Base-by-base conservation (phyloP, 2,888 invertebrate species). In the Stenchaetothrips biformis region DNA sequence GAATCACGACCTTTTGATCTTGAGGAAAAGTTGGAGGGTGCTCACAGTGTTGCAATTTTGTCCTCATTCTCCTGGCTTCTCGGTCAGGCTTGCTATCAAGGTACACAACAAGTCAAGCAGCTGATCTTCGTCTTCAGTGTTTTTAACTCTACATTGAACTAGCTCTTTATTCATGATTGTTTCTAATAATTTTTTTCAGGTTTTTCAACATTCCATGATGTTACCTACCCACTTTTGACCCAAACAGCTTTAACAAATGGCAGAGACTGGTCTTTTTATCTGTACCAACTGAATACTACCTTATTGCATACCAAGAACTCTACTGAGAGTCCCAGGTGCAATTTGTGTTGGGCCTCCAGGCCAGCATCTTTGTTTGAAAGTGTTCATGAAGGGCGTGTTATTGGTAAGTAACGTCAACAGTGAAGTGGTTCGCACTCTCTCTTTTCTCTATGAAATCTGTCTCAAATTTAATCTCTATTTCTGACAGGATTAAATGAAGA, bases 231-330 rank as follows among this genome's bases (percentile, higher is more conserved):
- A 0, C 86, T 98, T 81, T 91, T 93, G 0, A 94, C 95, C 6
- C 98, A 99, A 89, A 92, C 94, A 21, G 88, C 97, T 18, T 89
- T 98, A 67, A 95, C 97, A 0, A 94, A 99, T 87, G 98, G 99
- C 0, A 91, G 93, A 83, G 86, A 90, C 6, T 97, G 95, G 92
- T 93, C 94, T 0, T 93, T 98, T 83, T 95, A 93, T 85, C 90
- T 92, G 18, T 99, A 98, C 86, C 99, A 99, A 86, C 87, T 99
- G 81, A 99, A 99, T 86, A 98, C 97, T 0, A 89, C 92, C 74
- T 85, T 90, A 27, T 86, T 94, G 83, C 91, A 93, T 83, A 88
- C 90, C 48, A 89, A 92, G 83, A 85, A 91, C 83, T 86, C 90
- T n/a, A 87, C 89, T 67, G 89, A 89, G 21, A 95, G 95, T 87